A percentile compares a stretch with the other conserved stretches of the same genome.
Conservation (phyloP, 2,797 vertebrate species). For the Crocidura indochinensis region DNA sequence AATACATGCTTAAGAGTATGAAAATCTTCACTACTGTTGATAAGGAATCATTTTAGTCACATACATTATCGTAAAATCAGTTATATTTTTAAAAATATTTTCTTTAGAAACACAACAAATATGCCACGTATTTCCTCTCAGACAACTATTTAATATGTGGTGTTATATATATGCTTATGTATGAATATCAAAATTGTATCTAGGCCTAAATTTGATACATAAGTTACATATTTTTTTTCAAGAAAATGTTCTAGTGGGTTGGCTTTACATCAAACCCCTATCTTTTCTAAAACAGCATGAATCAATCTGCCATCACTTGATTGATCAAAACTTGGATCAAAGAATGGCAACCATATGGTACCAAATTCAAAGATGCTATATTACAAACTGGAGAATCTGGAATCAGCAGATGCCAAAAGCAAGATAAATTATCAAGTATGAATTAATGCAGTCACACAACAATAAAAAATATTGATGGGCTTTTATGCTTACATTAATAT, state of each 20-base stretch:
- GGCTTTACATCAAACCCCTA: constrained; percentile 66
- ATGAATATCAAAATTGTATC: constrained; percentile 31
- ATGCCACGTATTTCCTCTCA: constrained; percentile 65
- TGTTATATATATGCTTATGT: background rate
- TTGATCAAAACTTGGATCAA: constrained; percentile 79
- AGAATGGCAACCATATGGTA: constrained; percentile 67
- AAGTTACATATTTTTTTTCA: constrained; percentile 69
- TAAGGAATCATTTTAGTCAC: constrained; percentile 66
- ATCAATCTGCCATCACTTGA: constrained; percentile 73
- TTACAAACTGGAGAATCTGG: constrained; percentile 71
- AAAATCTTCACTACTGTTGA: constrained; percentile 8
- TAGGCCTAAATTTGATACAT: background rate
- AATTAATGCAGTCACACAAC: constrained; percentile 72
- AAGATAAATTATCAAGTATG: constrained; percentile 65
- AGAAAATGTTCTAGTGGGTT: constrained; percentile 67
- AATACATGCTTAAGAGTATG: constrained; percentile 49
- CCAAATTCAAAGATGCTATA: constrained; percentile 55
- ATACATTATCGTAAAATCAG: background rate
- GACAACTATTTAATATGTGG: constrained; percentile 64
- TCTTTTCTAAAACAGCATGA: constrained; percentile 72
- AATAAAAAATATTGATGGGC: constrained; percentile 77
- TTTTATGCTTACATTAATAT: constrained; percentile 48
- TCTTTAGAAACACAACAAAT: constrained; percentile 55
- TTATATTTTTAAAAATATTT: constrained; percentile 67
- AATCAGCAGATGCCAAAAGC: constrained; percentile 32